Base-by-base conservation (phyloP, 1,140 invertebrate genomes). In the Globodera ellingtonae region DNA sequence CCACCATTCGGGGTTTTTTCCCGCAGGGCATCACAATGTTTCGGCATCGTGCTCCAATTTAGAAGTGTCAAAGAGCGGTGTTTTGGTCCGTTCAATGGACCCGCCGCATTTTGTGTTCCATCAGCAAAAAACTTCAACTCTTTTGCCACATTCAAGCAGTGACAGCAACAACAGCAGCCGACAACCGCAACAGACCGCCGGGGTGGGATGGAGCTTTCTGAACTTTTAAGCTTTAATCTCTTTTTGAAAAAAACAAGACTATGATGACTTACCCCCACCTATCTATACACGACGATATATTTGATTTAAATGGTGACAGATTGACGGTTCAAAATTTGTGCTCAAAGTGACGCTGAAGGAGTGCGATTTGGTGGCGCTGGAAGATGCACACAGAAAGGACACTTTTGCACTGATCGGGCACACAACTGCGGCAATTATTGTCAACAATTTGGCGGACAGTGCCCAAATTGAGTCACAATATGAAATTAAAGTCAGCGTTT, bases 311-410 rank as follows among this genome's bases (percentile, higher is more conserved):
- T 67, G 15, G 15, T 35, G 35, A 67, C 65, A 67, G 35, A n/a
- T 67, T 6, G 15, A 7, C n/a, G 65, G 15, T 35, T 52, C 56
- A 72, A 65, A 75, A 75, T 75, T 94, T 88, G 95, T 97, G 90
- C 90, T 98, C 21, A 95, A 96, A 90, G 91, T 98, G 6, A 98
- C 98, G 90, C 93, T 98, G 5, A 95, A 94, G 0, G 95, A 98
- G 89, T 98, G 95, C 3, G 95, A 98, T 91, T 90, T 98, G 46
- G 95, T 98, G 44, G 91, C 98, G 6, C 94, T 98, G 0, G 96
- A 98, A 90, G 93, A 98, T 87, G 93, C 94, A 5, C 93, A 94
- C 4, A 91, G 93, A 0, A 92, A 92, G 90, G 95, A 98, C 89
- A 94, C 80, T 79, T 81, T 88, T 48, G 86, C 87, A 3, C 66